Conservation (phyloP, 2,797 vertebrate species). For the Emys orbicularis region DNA sequence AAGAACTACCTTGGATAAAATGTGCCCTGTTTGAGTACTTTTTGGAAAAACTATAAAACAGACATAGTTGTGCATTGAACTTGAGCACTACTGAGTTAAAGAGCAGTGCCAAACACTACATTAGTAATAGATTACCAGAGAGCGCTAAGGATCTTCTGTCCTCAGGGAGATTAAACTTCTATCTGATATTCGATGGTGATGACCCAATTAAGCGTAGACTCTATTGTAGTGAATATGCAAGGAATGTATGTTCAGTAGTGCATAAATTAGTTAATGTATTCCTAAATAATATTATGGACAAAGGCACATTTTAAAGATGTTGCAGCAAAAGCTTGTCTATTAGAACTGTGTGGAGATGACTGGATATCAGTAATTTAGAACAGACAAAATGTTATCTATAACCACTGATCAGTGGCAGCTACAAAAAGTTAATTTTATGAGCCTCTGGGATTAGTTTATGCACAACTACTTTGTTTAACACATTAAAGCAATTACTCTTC, state of each 20-base stretch:
- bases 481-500: not conserved
- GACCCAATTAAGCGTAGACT: not conserved
- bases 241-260: not conserved
- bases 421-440: not conserved
- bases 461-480: not conserved
- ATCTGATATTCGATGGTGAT: not conserved
- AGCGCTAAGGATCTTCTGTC: not conserved
- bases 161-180: not conserved
- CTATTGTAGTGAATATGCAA: not conserved
- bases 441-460: not conserved
- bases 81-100: not conserved
- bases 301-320: not conserved
- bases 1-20: not conserved
- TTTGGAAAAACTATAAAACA: not conserved
- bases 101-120: not conserved
- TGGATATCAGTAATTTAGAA: not conserved
- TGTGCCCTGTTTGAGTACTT: not conserved
- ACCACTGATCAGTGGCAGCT: not conserved
- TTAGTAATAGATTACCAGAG: not conserved
- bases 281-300: not conserved
- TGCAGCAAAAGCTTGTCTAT: not conserved
- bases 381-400: not conserved
- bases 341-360: not conserved
- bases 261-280: not conserved
- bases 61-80: not conserved